Base-by-base conservation (phyloP, 2,113 vertebrate genomes). In the Brachypteracias leptosomus region DNA sequence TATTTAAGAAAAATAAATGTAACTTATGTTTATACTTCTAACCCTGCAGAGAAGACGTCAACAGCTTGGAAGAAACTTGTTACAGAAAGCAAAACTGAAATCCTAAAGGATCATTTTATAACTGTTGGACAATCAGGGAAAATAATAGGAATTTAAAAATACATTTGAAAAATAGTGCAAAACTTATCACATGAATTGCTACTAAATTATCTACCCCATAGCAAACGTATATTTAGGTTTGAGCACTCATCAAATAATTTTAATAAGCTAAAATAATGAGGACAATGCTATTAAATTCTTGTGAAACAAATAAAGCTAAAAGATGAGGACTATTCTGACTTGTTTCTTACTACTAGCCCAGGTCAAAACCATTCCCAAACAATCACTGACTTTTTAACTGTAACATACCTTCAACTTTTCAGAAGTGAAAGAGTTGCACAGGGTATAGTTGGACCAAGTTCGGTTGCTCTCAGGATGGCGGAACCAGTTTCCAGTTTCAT, bases 381-480 rank as follows among this genome's bases (percentile, higher is more conserved):
- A 71, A 35, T 7, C 7, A 26, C 4, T n/a, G 33, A 31, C 49
- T 47, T 66, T 68, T 65, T 55, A 88, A 77, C 8, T 36, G 22
- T 19, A 58, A 22, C 96, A 24, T 97, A 99, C 99, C 98, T 98
- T 98, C 74, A 99, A 1, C 81, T 99, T 99, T 81, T 99, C 98
- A 31, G 98, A 97, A 15, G 99, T 99, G 97, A 99, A 99, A 57
- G 98, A 98, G 13, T 98, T 99, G 94, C 99, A 99, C 89, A 99
- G 96, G 19, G 99, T 99, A 49, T 99, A 99, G 98, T 99, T 99
- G 95, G 99, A 99, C 99, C 99, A 99, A 7, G 99, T 99, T 73
- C 98, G 97, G 94, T 99, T 99, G 94, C 98, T 99, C 77, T 99
- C 99, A 12, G 99, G 99, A 92, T 99, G 99, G 31, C 98, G 98